Base-by-base conservation (phyloP, 2,888 invertebrate species). In the Metalampra italica region DNA sequence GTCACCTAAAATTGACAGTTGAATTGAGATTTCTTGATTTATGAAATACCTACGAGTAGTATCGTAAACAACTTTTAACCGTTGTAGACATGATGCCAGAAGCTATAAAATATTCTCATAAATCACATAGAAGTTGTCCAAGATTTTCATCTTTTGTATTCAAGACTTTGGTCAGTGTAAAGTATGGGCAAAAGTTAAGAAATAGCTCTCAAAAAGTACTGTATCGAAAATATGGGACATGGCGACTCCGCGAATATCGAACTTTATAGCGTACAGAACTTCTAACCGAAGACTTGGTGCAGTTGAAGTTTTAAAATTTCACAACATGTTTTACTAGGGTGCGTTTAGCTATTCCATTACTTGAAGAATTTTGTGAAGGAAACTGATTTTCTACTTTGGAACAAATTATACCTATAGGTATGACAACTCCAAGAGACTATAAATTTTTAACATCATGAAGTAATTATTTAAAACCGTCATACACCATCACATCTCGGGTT, bases 191-290 rank as follows among this genome's bases (percentile, higher is more conserved):
- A 58, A 74, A 75, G 68, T 77, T 76, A 63, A 60, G 60, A 71
- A 73, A 74, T 68, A 65, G 62, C 65, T 65, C 71, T 72, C 72
- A 72, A 71, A 73, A 65, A 65, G 66, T 67, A 59, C 62, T 68
- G 65, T 71, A 75, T 78, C 69, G 74, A 75, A 78, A 78, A 79
- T 77, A 72, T 75, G 64, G 64, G 64, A 70, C 65, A 66, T 64
- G 64, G 62, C 60, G 62, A 71, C 62, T 66, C 60, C 48, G 22
- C 22, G 22, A 22, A 22, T 22, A 22, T 22, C 22, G 56, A 71
- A 76, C 66, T 75, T 74, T 65, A 52, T 50, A 57, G 52, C 50
- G 40, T 29, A 47, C 34, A 47, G 63, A 77, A 74, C 68, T 76
- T 71, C 59, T 54, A 37, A 40, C 22, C 44, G 36, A 45, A 41